A percentile compares a stretch with the other conserved stretches of the same genome.
phyloP scores from a whole-genome alignment of 2,113 vertebrate genomes.

The Nothoprocta perdicaria region DNA sequence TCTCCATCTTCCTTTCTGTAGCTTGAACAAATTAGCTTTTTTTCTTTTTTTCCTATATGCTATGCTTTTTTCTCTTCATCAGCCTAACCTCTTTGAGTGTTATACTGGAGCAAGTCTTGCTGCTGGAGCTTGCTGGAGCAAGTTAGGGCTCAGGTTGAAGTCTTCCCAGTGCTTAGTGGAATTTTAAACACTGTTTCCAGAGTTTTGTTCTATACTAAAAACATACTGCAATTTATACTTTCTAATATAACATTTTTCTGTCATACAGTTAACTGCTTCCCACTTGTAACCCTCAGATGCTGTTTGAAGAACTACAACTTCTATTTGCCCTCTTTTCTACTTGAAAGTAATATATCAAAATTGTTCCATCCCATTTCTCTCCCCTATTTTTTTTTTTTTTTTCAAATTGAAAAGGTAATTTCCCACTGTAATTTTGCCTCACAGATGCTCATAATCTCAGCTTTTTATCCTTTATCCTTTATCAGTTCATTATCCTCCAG shows the following conservation, averaged over 20 bases:
- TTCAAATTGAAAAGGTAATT: not conserved
- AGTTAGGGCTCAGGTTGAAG: not conserved
- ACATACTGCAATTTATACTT: not conserved
- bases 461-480: not conserved
- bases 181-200: not conserved
- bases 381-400: not conserved
- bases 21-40: not conserved
- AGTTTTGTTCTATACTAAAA: not conserved
- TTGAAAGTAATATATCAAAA: not conserved
- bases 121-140: too few relatives aligned
- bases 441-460: not conserved
- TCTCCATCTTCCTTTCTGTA: not conserved
- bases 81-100: not conserved
- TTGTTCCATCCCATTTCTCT: not conserved
- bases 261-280: not conserved
- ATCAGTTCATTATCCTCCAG: not conserved
- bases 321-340: not conserved
- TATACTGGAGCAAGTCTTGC: not conserved
- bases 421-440: not conserved
- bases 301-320: not conserved
- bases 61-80: not conserved
- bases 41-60: not conserved
- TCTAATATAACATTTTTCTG: not conserved
- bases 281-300: not conserved
- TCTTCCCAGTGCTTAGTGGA: not conserved